Evolutionary conservation across 2,113 vertebrate species (phyloP).

Genomic region (Macquaria ambigua): DNA sequence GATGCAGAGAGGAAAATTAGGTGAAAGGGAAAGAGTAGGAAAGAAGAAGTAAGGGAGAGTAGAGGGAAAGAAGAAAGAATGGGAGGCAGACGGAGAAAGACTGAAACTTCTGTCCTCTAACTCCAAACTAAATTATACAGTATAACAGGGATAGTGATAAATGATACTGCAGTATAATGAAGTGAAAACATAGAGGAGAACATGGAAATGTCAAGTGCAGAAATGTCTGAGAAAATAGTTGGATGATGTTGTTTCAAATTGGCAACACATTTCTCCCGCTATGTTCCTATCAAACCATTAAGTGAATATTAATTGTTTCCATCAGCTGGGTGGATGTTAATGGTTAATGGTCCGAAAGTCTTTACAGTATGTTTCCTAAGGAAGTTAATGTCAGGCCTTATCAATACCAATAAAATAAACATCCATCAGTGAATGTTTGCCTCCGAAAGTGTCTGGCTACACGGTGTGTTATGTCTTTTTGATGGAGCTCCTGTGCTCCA

Average conservation of each 20-base stretch:
- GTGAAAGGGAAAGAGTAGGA: background rate
- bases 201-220: background rate
- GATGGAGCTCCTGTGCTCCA: background rate
- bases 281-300: too few relatives aligned
- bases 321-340: too few relatives aligned
- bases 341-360: background rate
- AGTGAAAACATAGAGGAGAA: background rate
- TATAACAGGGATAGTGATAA: background rate
- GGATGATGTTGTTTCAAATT: background rate
- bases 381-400: background rate
- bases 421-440: background rate
- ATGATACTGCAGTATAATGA: background rate
- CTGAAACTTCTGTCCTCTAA: background rate
- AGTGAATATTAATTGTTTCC: too few relatives aligned
- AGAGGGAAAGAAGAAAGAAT: background rate
- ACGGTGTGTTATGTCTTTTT: background rate
- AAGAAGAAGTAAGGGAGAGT: background rate
- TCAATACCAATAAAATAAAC: background rate
- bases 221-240: background rate
- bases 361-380: too few relatives aligned
- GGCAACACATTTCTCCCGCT: too few relatives aligned
- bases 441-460: background rate
- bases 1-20: slow-evolving; percentile 7
- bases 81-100: background rate
- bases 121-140: background rate